Evolutionary conservation across 2,888 invertebrate genomes (phyloP).

Genomic region (Ganaspis brasiliensis): DNA sequence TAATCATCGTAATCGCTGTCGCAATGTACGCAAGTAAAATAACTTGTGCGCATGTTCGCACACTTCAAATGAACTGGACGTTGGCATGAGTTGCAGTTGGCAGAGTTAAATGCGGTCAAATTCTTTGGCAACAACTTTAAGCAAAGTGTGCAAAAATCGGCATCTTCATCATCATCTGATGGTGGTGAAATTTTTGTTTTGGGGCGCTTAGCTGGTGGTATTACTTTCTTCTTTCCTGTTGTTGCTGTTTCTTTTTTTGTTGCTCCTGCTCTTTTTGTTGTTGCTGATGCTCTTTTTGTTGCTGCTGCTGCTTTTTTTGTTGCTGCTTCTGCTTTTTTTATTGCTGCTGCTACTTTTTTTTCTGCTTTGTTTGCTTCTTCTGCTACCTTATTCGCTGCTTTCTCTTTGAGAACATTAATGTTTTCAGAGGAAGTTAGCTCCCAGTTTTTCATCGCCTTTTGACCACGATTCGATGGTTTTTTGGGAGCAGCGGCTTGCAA

Average conservation of each 20-base stretch:
- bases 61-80: constrained; percentile 37
- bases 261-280: background rate
- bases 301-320: too few relatives aligned
- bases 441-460: background rate
- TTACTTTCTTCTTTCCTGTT: background rate
- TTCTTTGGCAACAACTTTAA: background rate
- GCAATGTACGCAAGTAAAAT: constrained; percentile 19
- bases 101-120: constrained; percentile 2
- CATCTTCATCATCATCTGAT: background rate
- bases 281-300: too few relatives aligned
- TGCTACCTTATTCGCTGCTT: background rate
- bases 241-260: background rate
- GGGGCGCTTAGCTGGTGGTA: background rate
- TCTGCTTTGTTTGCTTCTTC: background rate
- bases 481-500: background rate
- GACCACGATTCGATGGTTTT: background rate
- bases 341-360: background rate
- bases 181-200: background rate
- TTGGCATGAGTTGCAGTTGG: constrained; percentile 8
- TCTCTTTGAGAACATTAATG: background rate
- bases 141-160: background rate
- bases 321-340: background rate
- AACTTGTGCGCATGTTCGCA: constrained; percentile 35
- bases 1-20: background rate
- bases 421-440: background rate